These are phyloP conservation scores for Parus major DNA, from an alignment of 2,113 vertebrate genomes.

Conservation along the genomic window DNA sequence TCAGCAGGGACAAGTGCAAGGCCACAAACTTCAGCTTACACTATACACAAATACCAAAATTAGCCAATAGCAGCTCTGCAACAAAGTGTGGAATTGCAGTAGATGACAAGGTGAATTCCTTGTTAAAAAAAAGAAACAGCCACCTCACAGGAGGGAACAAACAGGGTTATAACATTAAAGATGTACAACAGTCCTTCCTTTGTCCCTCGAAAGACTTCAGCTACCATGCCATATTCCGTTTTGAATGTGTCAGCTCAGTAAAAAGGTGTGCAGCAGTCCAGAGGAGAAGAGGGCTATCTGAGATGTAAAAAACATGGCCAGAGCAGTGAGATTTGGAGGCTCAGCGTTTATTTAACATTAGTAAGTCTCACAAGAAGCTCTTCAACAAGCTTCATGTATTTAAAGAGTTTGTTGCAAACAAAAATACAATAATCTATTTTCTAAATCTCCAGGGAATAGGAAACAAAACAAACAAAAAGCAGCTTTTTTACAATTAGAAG, in stretches of 20 bases:
- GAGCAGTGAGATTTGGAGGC: not conserved
- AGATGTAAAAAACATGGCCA: not conserved
- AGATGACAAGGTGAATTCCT: not conserved
- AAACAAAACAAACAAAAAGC: not conserved
- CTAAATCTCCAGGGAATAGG: not conserved
- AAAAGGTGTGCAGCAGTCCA: not conserved
- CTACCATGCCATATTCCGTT: not conserved
- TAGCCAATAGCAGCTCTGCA: not conserved
- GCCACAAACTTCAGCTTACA: not conserved
- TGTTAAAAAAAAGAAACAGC: not conserved
- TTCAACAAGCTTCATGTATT: not conserved
- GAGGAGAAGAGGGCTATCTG: not conserved
- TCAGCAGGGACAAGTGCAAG: not conserved
- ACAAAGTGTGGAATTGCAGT: not conserved
- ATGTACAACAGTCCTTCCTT: not conserved
- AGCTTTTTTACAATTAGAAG: not conserved
- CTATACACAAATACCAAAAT: not conserved
- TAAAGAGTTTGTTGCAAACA: not conserved
- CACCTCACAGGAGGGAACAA: not conserved
- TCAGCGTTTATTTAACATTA: not conserved
- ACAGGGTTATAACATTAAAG: not conserved
- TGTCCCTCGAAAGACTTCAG: not conserved
- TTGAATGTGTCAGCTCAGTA: not conserved
- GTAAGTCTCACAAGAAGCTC: not conserved
- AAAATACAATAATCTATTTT: not conserved